phyloP scores from a whole-genome alignment of 2,888 invertebrate genomes.

The Aquatica leii region DNA sequence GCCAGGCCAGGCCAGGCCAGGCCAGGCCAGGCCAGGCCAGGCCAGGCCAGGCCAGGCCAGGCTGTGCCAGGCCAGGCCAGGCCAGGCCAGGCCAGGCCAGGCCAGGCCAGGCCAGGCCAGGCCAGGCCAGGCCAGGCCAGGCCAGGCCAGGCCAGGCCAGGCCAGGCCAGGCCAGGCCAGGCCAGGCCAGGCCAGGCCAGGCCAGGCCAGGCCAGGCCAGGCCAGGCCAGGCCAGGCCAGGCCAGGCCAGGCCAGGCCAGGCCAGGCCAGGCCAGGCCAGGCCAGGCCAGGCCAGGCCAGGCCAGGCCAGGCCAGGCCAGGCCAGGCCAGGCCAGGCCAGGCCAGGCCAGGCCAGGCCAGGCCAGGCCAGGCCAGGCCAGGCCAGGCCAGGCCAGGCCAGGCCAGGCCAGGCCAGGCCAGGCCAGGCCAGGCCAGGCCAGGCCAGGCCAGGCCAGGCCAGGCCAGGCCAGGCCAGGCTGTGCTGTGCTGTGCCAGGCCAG shows the following conservation, averaged over 20 bases:
- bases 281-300: slow-evolving; percentile 4
- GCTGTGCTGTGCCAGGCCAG: no score
- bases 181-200: slow-evolving; percentile 10
- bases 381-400: neutral
- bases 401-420: neutral
- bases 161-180: slow-evolving; percentile 7
- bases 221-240: neutral
- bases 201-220: slow-evolving; percentile 9
- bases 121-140: slow-evolving; percentile 10
- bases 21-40: neutral
- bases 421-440: neutral
- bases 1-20: slow-evolving; percentile 10
- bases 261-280: slow-evolving; percentile 3
- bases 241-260: slow-evolving; percentile 4
- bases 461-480: neutral
- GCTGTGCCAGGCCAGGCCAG: no score
- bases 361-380: neutral
- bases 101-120: slow-evolving; percentile 4
- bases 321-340: neutral
- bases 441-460: neutral
- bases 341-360: neutral
- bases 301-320: neutral
- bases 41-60: neutral
- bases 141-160: slow-evolving; percentile 9
- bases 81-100: neutral